Evolutionary conservation across 2,888 invertebrate genomes (phyloP).

Genomic region (Melinaea marsaeus): DNA sequence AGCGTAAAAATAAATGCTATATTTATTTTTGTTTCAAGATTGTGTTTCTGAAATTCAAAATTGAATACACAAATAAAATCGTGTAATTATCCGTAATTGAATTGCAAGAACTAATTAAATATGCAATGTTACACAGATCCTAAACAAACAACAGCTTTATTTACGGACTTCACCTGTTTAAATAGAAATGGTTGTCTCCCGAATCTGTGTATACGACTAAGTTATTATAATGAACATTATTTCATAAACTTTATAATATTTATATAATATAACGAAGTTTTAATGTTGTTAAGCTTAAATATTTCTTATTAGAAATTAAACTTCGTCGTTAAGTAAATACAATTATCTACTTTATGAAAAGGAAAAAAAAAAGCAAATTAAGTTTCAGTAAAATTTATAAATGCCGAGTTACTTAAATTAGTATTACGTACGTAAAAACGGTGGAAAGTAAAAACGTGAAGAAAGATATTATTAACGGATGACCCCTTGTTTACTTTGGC

Average conservation of each 20-base stretch:
- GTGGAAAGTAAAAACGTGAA: neutral
- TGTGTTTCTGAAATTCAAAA: too few species aligned
- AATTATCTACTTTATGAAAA: neutral
- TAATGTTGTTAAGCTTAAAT: neutral
- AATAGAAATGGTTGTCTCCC: neutral
- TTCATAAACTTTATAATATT: neutral
- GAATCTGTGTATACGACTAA: neutral
- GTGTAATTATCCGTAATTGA: neutral
- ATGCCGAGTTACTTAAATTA: neutral
- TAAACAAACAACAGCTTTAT: conserved; percentile 1
- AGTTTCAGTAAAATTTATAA: neutral
- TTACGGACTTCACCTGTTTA: neutral
- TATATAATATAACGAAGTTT: neutral
- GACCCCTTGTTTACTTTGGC: conserved; percentile 1
- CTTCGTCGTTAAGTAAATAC: too few species aligned
- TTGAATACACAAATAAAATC: too few species aligned
- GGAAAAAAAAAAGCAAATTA: neutral
- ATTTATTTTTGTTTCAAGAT: too few species aligned
- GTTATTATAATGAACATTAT: neutral
- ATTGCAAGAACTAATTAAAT: conserved; percentile 3
- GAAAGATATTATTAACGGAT: neutral
- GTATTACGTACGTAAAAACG: neutral
- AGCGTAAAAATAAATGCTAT: too few species aligned
- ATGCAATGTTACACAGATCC: neutral
- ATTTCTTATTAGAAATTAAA: too few species aligned